Base-by-base conservation (phyloP, 2,797 vertebrate genomes). In the Macropodus opercularis region DNA sequence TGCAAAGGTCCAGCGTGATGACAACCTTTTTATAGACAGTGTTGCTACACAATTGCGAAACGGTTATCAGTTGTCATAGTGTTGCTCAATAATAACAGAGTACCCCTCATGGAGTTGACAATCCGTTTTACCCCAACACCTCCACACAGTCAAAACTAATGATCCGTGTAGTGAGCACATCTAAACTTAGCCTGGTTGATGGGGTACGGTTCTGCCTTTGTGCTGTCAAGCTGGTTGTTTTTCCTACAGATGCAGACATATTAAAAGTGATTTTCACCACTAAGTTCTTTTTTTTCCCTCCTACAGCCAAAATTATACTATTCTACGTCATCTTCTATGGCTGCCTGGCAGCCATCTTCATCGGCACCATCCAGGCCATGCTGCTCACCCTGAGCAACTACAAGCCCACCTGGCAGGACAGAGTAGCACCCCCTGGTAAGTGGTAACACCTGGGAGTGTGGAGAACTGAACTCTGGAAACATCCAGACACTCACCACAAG, bases 321-420 rank as follows among this genome's bases (percentile, higher is more conserved):
- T 99, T 99, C 91, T 99, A 99, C 51, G 9, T 97, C 35, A 79
- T 99, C 63, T 99, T 99, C 90, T 99, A 98, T 0, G 95, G 95
- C 19, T 96, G 91, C 85, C 90, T 99, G 89, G 96, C 96, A 0
- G 98, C 95, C 38, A 93, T 99, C 87, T 99, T 99, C 89, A 91
- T 99, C 0, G 98, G 97, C 55, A 99, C 98, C 90, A 98, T 99
- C 85, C 96, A 98, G 55, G 94, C 96, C 64, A 58, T 99, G 91
- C 89, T 99, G 68, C 93, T 98, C 49, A 99, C 98, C 22, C 83
- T 99, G 80, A 96, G 93, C 42, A 87, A 91, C 54, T 95, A 95
- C 88, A 95, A 95, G 87, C 98, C 98, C 83, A 98, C 95, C 55
- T 99, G 98, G 89, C 98, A 98, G 89, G 98, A 99, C 90, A 88